Evolutionary conservation across 2,113 vertebrate genomes (phyloP).

Genomic region (Tichodroma muraria): DNA sequence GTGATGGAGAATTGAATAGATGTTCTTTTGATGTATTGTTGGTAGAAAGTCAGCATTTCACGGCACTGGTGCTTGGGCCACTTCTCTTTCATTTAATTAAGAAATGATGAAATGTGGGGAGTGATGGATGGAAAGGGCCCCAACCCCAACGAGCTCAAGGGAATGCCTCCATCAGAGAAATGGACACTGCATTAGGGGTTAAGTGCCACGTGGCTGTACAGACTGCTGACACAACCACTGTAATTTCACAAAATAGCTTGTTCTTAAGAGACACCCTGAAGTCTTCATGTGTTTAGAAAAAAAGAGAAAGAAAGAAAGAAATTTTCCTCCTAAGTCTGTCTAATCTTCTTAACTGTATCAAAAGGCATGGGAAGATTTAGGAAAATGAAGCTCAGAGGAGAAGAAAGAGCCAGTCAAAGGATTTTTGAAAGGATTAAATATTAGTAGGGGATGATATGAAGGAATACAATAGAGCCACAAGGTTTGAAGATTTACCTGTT

Average conservation of each 20-base stretch:
- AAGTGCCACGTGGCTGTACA: background rate
- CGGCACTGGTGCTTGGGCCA: background rate
- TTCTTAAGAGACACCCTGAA: conserved; percentile 1
- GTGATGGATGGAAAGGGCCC: background rate
- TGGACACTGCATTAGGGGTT: background rate
- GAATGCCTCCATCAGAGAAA: background rate
- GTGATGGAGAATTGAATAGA: background rate
- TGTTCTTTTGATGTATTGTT: background rate
- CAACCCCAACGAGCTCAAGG: rapidly evolving
- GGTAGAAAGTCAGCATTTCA: background rate
- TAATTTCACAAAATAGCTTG: background rate
- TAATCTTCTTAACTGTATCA: conserved; percentile 34
- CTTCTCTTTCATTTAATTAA: background rate
- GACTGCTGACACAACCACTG: background rate
- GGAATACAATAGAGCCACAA: background rate
- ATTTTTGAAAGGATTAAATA: conserved; percentile 44
- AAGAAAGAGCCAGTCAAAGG: background rate
- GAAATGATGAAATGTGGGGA: background rate
- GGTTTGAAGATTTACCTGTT: conserved; percentile 24
- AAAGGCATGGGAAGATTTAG: conserved; percentile 25
- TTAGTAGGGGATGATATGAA: conserved; percentile 3
- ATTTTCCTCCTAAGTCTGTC: background rate
- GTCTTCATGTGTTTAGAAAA: background rate
- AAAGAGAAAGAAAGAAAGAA: background rate
- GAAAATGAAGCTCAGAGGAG: conserved; percentile 12